phyloP scores from a whole-genome alignment of 2,797 vertebrate genomes.

The Falco naumanni region DNA sequence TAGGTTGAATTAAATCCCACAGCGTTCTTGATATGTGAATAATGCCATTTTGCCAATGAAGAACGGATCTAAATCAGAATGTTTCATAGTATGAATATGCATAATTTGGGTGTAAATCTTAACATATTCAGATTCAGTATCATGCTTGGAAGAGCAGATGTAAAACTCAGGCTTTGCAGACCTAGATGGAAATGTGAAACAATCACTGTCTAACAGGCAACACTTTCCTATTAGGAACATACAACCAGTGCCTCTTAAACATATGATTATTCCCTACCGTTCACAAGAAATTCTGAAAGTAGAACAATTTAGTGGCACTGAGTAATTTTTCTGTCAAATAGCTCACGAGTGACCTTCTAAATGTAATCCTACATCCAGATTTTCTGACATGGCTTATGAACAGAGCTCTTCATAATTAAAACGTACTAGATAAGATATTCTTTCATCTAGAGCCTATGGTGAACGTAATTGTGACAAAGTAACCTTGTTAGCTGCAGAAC shows the following conservation, averaged over 20 bases:
- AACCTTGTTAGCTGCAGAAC: not conserved
- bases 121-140: not conserved
- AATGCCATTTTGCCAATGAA: not conserved
- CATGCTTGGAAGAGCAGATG: not conserved
- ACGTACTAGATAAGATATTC: not conserved
- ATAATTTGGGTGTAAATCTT: not conserved
- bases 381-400: not conserved
- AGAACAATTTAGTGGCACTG: not conserved
- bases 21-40: not conserved
- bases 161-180: not conserved
- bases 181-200: not conserved
- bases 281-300: not conserved
- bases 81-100: not conserved
- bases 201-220: not conserved
- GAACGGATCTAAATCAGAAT: not conserved
- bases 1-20: not conserved
- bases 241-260: not conserved
- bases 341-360: not conserved
- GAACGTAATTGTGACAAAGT: not conserved
- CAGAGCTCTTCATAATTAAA: not conserved
- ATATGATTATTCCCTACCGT: not conserved
- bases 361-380: not conserved
- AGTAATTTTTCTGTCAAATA: not conserved
- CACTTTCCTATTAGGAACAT: not conserved
- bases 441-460: not conserved